phyloP scores from a whole-genome alignment of 2,888 invertebrate species.

The Oscheius sp. region DNA sequence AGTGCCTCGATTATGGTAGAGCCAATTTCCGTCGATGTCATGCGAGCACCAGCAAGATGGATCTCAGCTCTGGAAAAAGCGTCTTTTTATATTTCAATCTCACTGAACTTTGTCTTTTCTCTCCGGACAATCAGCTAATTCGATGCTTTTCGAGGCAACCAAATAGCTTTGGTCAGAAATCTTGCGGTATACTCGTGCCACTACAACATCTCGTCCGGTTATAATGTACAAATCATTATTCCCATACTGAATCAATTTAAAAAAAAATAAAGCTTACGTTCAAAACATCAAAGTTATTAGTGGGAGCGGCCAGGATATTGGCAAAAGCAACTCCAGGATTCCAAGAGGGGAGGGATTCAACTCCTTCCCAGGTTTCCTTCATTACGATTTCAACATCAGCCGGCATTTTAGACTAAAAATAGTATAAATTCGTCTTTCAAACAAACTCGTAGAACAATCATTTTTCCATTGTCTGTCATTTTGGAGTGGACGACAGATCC shows the following conservation, averaged over 20 bases:
- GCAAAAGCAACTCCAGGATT: constrained; percentile 16
- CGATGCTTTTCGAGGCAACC: constrained; percentile 53
- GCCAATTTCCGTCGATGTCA: neutral
- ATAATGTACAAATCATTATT: constrained; percentile 58
- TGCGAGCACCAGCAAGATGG: neutral
- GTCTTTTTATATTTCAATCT: neutral
- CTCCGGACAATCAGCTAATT: constrained; percentile 30
- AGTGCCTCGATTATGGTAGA: constrained; percentile 1
- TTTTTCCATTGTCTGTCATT: neutral
- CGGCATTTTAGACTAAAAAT: constrained; percentile 3
- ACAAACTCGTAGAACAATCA: neutral
- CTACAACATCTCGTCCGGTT: constrained; percentile 57
- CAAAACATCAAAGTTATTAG: constrained; percentile 12
- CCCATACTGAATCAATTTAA: constrained; percentile 53
- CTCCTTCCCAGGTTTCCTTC: constrained; percentile 11
- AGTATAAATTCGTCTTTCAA: neutral
- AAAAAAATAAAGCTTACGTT: constrained; percentile 3
- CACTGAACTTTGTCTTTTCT: constrained; percentile 32
- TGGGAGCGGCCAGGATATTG: neutral
- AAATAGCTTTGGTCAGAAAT: constrained; percentile 39
- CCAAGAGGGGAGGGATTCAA: constrained; percentile 11
- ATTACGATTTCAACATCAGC: neutral
- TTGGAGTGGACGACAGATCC: neutral
- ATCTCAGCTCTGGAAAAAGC: constrained; percentile 9
- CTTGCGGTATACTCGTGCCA: constrained; percentile 51